Base-by-base conservation (phyloP, 2,797 vertebrate species). In the Neosilurus hyrtlii region DNA sequence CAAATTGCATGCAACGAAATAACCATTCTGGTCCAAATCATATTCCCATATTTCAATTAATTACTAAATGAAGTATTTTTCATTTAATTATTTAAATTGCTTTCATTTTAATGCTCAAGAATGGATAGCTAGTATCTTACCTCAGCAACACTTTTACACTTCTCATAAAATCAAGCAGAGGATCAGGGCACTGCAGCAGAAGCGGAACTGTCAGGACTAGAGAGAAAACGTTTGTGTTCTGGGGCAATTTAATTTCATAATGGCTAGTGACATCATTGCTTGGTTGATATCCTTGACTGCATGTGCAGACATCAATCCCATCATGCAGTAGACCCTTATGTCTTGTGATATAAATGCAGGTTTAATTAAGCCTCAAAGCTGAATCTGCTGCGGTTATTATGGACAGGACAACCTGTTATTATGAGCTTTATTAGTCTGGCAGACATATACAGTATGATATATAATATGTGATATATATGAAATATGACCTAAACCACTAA, bases 361-460 rank as follows among this genome's bases (percentile, higher is more conserved):
- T 77, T 63, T 63, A 77, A 51, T 63, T 77, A 63, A 62, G 59
- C 8, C 59, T 77, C 8, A 16, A 20, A 43, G 16, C 30, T 61
- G 11, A 76, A 76, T 76, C 59, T 77, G n/a, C 51, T 63, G 75
- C 63, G 75, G 75, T 63, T 51, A 77, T 43, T 77, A 63, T 77
- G 57, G 75, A 10, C n/a, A 49, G 59, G n/a, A 18, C 1, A 15
- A 49, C 22, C 37, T 77, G 37, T 49, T 62, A 77, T 77, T 77
- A 77, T 63, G 37, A 77, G 15, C n/a, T 63, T 62, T 77, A 77
- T 49, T 49, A 49, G 37, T 63, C 59, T 63, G 22, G 37, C 35
- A 63, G 15, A 51, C 12, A 49, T 16, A 15, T 56, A 57, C 24
- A 43, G 43, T 43, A 20, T 37, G 18, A 37, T 18, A 59, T 37